Percentiles rank a stretch among this genome's conserved stretches.
Evolutionary conservation across 2,113 vertebrate species (phyloP).

Genomic region (Astur gentilis): DNA sequence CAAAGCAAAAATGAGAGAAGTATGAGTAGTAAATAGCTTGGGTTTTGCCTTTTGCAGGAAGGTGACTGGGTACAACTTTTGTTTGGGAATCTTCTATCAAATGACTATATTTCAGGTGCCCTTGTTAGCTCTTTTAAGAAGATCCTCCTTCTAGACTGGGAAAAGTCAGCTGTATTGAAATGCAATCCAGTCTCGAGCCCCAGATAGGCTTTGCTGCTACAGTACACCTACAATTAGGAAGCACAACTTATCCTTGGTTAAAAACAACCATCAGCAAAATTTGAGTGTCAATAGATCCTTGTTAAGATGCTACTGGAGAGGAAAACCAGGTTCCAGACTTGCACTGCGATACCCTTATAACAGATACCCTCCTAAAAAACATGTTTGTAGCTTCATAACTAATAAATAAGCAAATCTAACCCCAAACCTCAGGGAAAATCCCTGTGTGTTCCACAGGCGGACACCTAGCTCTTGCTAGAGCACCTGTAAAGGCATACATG

Average conservation of each 20-base stretch:
- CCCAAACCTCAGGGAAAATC: not conserved
- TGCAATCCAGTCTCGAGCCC: not conserved
- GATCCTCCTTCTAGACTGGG: not conserved
- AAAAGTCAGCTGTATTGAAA: not conserved
- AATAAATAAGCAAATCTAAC: not conserved
- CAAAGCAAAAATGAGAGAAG: not conserved
- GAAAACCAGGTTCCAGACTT: not conserved
- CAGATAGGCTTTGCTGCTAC: not conserved
- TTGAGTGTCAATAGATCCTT: not conserved
- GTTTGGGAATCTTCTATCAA: not conserved
- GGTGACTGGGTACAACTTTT: not conserved
- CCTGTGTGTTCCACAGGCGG: not conserved
- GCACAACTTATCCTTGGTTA: not conserved
- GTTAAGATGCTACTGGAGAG: not conserved
- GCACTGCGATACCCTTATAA: not conserved
- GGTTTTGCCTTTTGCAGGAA: not conserved
- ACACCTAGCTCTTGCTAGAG: not conserved
- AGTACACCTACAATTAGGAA: not conserved
- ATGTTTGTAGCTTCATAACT: rapidly evolving
- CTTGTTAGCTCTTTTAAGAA: not conserved
- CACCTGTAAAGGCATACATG: rapidly evolving
- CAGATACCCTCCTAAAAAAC: not conserved
- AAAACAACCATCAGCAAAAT: not conserved
- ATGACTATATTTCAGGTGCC: not conserved
- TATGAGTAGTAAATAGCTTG: not conserved